These are phyloP conservation scores for Darevskia mixta DNA, from an alignment of 2,797 vertebrate species.

Conservation along the genomic window DNA sequence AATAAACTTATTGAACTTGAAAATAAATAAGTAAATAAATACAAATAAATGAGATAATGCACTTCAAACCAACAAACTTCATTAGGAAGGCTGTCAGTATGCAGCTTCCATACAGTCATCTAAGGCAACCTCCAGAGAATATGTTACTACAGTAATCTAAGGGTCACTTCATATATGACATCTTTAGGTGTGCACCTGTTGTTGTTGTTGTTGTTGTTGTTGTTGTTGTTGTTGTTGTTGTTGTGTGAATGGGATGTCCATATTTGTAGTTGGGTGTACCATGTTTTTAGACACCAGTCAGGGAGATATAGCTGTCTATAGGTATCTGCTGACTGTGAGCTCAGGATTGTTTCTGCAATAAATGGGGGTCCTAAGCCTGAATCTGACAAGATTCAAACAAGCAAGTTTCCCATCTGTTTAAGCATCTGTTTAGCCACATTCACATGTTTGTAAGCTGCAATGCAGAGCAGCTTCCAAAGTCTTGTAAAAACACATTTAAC, in stretches of 20 bases:
- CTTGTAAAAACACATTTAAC: not conserved
- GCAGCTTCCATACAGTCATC: not conserved
- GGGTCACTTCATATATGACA: not conserved
- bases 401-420: not conserved
- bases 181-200: not conserved
- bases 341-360: not conserved
- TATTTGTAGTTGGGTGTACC: not conserved
- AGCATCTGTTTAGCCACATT: not conserved
- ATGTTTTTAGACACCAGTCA: not conserved
- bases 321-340: not conserved
- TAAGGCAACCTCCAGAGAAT: not conserved
- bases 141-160: not conserved
- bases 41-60: too few species aligned
- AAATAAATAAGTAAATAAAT: too few species aligned
- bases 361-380: not conserved
- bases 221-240: not conserved
- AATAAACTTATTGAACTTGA: too few species aligned
- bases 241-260: not conserved
- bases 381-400: not conserved
- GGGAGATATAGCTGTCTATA: not conserved
- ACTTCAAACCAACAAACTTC: not conserved
- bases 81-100: not conserved
- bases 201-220: too few species aligned
- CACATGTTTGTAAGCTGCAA: not conserved
- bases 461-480: not conserved